A percentile compares a stretch with the other conserved stretches of the same genome.
phyloP scores from a whole-genome alignment of 2,113 vertebrate genomes.

The Chloropsis cyanopogon region DNA sequence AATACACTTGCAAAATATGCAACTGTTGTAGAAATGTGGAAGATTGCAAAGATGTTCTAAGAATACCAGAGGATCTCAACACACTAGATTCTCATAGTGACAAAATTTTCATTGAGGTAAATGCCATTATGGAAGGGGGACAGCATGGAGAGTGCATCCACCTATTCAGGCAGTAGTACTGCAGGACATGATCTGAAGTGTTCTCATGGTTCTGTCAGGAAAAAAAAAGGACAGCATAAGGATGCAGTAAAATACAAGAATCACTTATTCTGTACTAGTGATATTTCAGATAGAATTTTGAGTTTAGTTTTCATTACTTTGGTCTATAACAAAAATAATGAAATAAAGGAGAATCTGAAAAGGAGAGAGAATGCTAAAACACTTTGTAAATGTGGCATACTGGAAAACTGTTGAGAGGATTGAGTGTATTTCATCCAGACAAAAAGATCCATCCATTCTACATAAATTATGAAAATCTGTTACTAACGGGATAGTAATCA shows the following conservation, averaged over 20 bases:
- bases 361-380: neutral
- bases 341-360: neutral
- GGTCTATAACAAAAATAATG: neutral
- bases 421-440: neutral
- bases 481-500: neutral
- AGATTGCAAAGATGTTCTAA: neutral
- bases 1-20: neutral
- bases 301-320: neutral
- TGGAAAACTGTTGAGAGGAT: neutral
- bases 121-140: neutral
- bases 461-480: neutral
- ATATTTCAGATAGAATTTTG: neutral
- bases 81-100: neutral
- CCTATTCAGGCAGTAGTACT: neutral
- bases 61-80: neutral
- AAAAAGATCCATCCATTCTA: neutral
- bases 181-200: neutral
- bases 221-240: neutral
- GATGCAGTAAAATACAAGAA: neutral
- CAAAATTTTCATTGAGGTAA: neutral
- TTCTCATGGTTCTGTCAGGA: neutral
- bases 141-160: neutral
- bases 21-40: neutral
- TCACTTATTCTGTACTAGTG: neutral
- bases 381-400: neutral